Percentiles rank a stretch among this genome's conserved stretches.
phyloP scores from a whole-genome alignment of 2,888 invertebrate species.

The Blera fallax region DNA sequence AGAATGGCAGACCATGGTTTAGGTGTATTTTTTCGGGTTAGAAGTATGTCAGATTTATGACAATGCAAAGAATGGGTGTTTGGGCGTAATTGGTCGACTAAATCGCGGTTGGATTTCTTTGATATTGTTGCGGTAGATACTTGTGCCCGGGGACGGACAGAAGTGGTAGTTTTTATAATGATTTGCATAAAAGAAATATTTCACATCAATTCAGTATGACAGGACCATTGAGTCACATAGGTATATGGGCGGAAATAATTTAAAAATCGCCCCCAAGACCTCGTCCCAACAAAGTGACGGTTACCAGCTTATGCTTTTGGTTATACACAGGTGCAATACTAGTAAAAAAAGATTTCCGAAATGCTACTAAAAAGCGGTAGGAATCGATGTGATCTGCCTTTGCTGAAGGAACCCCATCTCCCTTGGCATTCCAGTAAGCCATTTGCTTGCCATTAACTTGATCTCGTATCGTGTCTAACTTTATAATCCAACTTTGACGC shows the following conservation, averaged over 20 bases:
- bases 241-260: background rate
- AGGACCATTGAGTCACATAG: background rate
- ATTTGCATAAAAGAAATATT: background rate
- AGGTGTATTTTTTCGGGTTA: background rate
- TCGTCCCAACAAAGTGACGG: background rate
- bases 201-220: too few species aligned
- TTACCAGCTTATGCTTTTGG: too few species aligned
- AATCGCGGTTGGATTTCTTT: conserved; percentile 17
- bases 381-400: too few species aligned
- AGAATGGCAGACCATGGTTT: background rate
- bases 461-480: too few species aligned
- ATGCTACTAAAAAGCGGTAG: too few species aligned
- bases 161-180: background rate
- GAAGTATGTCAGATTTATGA: conserved; percentile 40
- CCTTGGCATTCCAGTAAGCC: too few species aligned
- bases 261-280: background rate
- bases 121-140: background rate
- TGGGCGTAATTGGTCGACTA: conserved; percentile 34
- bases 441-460: too few species aligned
- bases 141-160: background rate
- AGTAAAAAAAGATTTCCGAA: too few species aligned
- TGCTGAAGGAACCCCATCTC: too few species aligned
- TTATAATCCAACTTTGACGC: too few species aligned
- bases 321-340: too few species aligned
- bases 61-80: conserved; percentile 15